phyloP scores from a whole-genome alignment of 1,140 invertebrate species.

The Drosophila pseudoananassae region DNA sequence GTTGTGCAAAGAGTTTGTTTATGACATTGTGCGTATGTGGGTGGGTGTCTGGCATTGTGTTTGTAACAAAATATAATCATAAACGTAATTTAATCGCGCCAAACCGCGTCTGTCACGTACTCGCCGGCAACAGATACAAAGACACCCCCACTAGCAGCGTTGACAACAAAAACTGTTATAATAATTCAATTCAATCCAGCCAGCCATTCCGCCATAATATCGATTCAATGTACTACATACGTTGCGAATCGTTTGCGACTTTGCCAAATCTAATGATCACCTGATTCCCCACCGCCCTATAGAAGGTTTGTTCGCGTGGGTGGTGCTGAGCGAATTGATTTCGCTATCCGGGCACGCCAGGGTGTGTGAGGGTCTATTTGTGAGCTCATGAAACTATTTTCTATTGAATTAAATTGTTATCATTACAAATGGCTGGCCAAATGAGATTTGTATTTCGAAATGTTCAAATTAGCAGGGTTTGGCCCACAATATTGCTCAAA shows the following conservation, averaged over 20 bases:
- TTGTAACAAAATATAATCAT: slow-evolving; percentile 81
- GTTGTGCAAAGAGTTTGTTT: slow-evolving; percentile 25
- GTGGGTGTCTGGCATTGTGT: slow-evolving; percentile 49
- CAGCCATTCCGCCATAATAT: slow-evolving; percentile 75
- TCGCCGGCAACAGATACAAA: slow-evolving; percentile 62
- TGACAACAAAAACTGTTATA: slow-evolving; percentile 82
- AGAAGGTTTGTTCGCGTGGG: neutral
- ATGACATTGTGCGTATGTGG: slow-evolving; percentile 24
- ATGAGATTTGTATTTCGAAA: slow-evolving; percentile 53
- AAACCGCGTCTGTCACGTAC: slow-evolving; percentile 80
- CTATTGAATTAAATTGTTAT: slow-evolving; percentile 81
- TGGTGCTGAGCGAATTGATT: slow-evolving; percentile 69
- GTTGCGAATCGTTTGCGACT: slow-evolving; percentile 66
- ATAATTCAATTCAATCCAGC: slow-evolving; percentile 78
- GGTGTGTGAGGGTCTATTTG: slow-evolving; percentile 1
- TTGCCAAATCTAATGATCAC: slow-evolving; percentile 78
- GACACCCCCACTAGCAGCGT: slow-evolving; percentile 40
- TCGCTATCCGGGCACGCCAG: slow-evolving; percentile 77
- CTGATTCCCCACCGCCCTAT: slow-evolving; percentile 27
- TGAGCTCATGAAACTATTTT: slow-evolving; percentile 68
- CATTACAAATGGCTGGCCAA: slow-evolving; percentile 71
- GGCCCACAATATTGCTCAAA: slow-evolving; percentile 16
- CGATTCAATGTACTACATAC: slow-evolving; percentile 71
- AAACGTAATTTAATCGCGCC: slow-evolving; percentile 81
- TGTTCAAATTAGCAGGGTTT: slow-evolving; percentile 12